Conservation (phyloP, 2,797 vertebrate genomes). For the Enteromius trimaculatus region DNA sequence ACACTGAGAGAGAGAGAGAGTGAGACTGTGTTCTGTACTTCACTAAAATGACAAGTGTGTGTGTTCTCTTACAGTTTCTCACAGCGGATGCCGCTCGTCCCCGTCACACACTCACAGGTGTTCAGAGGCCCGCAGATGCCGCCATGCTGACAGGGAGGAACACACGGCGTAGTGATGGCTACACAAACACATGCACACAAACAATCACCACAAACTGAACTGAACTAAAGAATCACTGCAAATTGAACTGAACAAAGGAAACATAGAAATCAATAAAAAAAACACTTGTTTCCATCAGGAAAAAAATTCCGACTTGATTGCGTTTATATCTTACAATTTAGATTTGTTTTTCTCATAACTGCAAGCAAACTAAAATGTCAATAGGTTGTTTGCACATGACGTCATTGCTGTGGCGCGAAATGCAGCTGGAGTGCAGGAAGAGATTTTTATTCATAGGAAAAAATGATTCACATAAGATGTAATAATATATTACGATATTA, state of each 20-base stretch:
- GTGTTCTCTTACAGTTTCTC: slow-evolving; percentile 77
- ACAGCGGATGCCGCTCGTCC: slow-evolving; percentile 80
- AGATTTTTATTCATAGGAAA: too few species aligned
- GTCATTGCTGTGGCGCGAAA: too few species aligned
- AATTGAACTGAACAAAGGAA: not conserved
- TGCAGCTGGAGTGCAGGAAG: too few species aligned
- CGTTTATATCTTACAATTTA: too few species aligned
- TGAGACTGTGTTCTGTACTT: not conserved
- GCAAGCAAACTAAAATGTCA: too few species aligned
- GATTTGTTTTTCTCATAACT: too few species aligned
- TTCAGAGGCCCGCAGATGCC: slow-evolving; percentile 80
- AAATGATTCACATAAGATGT: too few species aligned
- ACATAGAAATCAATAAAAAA: too few species aligned
- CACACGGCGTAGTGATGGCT: slow-evolving; percentile 79
- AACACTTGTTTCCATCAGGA: too few species aligned
- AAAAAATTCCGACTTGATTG: too few species aligned
- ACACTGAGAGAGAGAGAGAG: slow-evolving; percentile 63
- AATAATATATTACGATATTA: too few species aligned
- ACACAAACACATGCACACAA: slow-evolving; percentile 39
- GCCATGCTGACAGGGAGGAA: slow-evolving; percentile 81
- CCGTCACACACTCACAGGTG: slow-evolving; percentile 78
- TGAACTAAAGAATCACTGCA: not conserved
- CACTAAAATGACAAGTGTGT: not conserved
- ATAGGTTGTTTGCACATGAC: too few species aligned
- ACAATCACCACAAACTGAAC: not conserved